phyloP scores from a whole-genome alignment of 2,888 invertebrate species.

The Deilephila elpenor region DNA sequence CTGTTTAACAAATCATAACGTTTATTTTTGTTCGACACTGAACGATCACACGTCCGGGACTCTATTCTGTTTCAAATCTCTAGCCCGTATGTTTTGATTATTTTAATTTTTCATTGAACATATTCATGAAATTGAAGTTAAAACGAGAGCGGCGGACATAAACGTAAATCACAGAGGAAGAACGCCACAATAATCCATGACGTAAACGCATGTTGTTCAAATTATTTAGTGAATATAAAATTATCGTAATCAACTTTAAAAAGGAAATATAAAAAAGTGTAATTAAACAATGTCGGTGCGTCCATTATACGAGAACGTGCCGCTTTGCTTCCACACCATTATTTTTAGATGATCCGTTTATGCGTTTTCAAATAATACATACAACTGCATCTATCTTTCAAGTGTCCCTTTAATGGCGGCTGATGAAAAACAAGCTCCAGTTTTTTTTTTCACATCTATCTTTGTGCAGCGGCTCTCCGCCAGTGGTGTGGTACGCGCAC shows the following conservation, averaged over 20 bases:
- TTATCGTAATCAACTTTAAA: slow-evolving; percentile 42
- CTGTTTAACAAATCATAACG: slow-evolving; percentile 80
- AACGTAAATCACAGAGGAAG: slow-evolving; percentile 41
- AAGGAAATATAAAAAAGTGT: slow-evolving; percentile 46
- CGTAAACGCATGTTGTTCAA: slow-evolving; percentile 40
- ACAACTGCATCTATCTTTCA: slow-evolving; percentile 70
- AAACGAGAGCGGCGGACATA: slow-evolving; percentile 54
- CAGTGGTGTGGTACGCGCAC: slow-evolving; percentile 49
- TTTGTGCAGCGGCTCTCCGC: slow-evolving; percentile 65
- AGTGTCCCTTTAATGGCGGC: slow-evolving; percentile 75
- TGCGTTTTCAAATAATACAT: slow-evolving; percentile 42
- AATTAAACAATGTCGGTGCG: slow-evolving; percentile 34
- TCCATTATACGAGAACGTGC: slow-evolving; percentile 16
- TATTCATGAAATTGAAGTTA: slow-evolving; percentile 55
- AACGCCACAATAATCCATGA: slow-evolving; percentile 44
- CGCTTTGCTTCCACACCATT: neutral
- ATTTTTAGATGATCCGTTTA: slow-evolving; percentile 24
- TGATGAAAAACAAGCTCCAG: slow-evolving; percentile 70
- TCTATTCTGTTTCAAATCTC: slow-evolving; percentile 81
- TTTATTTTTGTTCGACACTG: slow-evolving; percentile 79
- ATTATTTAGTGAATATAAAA: slow-evolving; percentile 41
- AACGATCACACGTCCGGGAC: slow-evolving; percentile 79
- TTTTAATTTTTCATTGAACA: slow-evolving; percentile 74
- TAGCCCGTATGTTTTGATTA: slow-evolving; percentile 73
- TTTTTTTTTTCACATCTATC: slow-evolving; percentile 57